Base-by-base conservation (phyloP, 2,113 vertebrate genomes). In the Psilopsiagon aurifrons region DNA sequence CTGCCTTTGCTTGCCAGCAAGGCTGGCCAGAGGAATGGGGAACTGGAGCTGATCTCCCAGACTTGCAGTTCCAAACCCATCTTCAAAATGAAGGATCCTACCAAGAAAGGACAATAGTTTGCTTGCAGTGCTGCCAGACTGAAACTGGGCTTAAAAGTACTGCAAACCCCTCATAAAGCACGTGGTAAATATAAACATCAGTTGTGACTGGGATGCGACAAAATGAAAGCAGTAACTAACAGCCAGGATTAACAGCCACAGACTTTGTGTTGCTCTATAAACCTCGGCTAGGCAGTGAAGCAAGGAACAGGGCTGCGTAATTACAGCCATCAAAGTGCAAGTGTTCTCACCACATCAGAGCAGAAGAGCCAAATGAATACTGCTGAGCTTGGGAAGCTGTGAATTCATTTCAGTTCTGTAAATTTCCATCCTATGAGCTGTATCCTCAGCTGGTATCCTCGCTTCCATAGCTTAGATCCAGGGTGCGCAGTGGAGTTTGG, bases 321-420 rank as follows among this genome's bases (percentile, higher is more conserved):
- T 96, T 92, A 83, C 7, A 78, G 68, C 60, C 47, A 16, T 83
- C 83, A 83, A 86, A 89, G 57, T 5, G 27, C 29, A 27, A 88
- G 51, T 60, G 80, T 78, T 86, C 87, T 88, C 60, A 17, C 68
- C 29, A 12, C n/a, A 24, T 80, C 66, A 11, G 71, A 83, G 79
- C 67, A 83, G 75, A 80, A 83, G 74, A 87, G 43, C 79, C 90
- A 80, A 60, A 68, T 51, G 54, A 85, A 87, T 70, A 69, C 29
- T 86, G 93, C 91, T 90, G 71, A 95, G 78, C 31, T 86, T 27
- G 64, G 60, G 83, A 88, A 92, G 73, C 68, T 70, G 37, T 64
- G 88, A 33, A 90, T 93, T 92, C 43, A 60, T 35, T 88, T 86
- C 8, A 10, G 86, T 88, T 81, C 90, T 85, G 71, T 88, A 90